Evolutionary conservation across 1,140 invertebrate genomes (phyloP).

Genomic region (Phocides pigmalion): DNA sequence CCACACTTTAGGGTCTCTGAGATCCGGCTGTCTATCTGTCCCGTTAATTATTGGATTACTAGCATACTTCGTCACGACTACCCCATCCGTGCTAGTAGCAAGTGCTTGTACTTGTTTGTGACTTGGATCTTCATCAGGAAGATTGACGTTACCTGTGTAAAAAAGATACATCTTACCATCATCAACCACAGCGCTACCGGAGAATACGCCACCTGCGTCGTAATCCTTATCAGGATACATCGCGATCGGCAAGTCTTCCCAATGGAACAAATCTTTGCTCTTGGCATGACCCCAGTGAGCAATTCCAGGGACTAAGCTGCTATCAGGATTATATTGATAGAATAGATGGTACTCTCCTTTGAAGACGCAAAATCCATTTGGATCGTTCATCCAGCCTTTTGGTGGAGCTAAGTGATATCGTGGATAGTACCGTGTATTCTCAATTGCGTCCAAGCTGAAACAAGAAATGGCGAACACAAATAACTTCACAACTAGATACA

Average conservation of each 20-base stretch:
- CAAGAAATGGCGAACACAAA: slow-evolving; percentile 31
- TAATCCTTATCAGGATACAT: slow-evolving; percentile 64
- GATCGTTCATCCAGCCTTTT: slow-evolving; percentile 78
- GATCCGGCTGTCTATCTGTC: slow-evolving; percentile 55
- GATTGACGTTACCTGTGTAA: slow-evolving; percentile 70
- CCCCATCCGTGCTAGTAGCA: slow-evolving; percentile 59
- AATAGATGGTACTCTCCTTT: slow-evolving; percentile 68
- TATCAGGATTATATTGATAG: slow-evolving; percentile 69
- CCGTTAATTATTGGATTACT: slow-evolving; percentile 62
- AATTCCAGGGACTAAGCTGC: slow-evolving; percentile 49
- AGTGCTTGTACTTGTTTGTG: slow-evolving; percentile 60
- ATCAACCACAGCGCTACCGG: slow-evolving; percentile 70
- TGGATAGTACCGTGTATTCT: slow-evolving; percentile 52
- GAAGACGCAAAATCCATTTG: slow-evolving; percentile 71
- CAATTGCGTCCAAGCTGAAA: slow-evolving; percentile 28
- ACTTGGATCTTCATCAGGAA: slow-evolving; percentile 44
- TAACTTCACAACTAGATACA: slow-evolving; percentile 4
- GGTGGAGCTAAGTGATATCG: slow-evolving; percentile 63
- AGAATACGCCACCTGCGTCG: slow-evolving; percentile 69
- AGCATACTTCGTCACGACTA: slow-evolving; percentile 56
- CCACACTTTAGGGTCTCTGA: slow-evolving; percentile 79
- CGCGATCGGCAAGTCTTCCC: slow-evolving; percentile 68
- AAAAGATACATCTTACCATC: slow-evolving; percentile 64
- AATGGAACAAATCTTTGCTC: slow-evolving; percentile 66
- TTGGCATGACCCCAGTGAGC: slow-evolving; percentile 72